A percentile compares a stretch with the other conserved stretches of the same genome.
Conservation (phyloP, 1,140 invertebrate species). For the Metopolophium dirhodum region DNA sequence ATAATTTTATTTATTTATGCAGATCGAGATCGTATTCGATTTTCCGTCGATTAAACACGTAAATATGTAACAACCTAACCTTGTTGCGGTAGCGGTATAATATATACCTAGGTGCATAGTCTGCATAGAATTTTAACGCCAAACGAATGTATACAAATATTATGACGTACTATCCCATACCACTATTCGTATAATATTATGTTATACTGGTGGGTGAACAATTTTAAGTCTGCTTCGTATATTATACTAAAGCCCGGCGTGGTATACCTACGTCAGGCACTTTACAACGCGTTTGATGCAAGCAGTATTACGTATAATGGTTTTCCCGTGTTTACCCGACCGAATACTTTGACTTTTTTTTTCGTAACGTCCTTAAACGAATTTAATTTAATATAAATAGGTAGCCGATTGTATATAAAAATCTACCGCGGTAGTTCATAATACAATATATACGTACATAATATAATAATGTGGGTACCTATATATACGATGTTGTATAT, state of each 20-base stretch:
- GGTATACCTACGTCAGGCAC: neutral
- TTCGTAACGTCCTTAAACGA: neutral
- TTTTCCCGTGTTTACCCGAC: conserved; percentile 1
- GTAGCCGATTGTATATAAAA: neutral
- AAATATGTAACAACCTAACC: too few species aligned
- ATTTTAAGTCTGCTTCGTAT: neutral
- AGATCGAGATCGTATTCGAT: neutral
- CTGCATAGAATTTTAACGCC: neutral
- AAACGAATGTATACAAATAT: neutral
- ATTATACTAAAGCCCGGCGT: neutral
- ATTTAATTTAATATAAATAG: conserved; percentile 3
- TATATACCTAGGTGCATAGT: neutral
- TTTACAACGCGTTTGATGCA: neutral
- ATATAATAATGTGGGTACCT: neutral
- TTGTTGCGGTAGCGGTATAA: neutral
- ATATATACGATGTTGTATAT: neutral
- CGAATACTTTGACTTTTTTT: conserved; percentile 8
- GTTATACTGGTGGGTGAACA: neutral
- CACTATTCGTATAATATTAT: neutral
- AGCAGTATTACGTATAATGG: neutral
- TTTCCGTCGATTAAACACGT: neutral
- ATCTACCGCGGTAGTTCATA: neutral
- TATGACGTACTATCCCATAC: neutral
- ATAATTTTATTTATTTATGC: neutral
- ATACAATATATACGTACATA: neutral